phyloP scores from a whole-genome alignment of 2,113 vertebrate genomes.

The Varanus salvator region DNA sequence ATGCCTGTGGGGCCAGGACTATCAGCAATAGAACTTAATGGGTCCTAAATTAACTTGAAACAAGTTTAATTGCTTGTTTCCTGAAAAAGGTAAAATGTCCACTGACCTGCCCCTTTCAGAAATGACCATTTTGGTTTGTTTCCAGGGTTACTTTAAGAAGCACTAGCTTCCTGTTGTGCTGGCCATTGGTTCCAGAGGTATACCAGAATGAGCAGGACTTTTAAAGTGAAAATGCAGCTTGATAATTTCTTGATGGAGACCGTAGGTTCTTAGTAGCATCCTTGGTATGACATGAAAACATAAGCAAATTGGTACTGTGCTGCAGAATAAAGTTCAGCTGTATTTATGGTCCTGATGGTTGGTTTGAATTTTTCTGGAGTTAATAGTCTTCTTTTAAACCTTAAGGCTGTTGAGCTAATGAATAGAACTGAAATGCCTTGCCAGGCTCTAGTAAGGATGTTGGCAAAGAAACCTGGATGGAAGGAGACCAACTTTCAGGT shows the following conservation, averaged over 20 bases:
- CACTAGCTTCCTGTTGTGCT: too few species aligned
- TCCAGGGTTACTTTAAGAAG: too few species aligned
- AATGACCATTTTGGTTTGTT: too few species aligned
- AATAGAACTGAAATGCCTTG: constrained; percentile 91
- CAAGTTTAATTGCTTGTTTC: too few species aligned
- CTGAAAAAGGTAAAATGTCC: too few species aligned
- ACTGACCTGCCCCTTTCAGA: too few species aligned
- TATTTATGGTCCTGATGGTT: neutral
- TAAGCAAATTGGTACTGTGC: neutral
- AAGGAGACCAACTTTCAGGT: constrained; percentile 99
- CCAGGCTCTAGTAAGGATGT: constrained; percentile 94
- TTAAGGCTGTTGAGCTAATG: constrained; percentile 90
- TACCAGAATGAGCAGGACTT: neutral
- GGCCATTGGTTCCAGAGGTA: too few species aligned
- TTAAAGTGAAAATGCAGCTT: neutral
- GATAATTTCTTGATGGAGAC: neutral
- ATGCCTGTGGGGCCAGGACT: too few species aligned
- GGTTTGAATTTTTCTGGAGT: neutral
- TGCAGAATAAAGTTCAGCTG: neutral
- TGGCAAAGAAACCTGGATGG: constrained; percentile 98
- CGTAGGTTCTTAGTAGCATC: neutral
- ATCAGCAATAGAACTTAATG: too few species aligned
- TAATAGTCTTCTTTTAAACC: neutral
- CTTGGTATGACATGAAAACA: neutral
- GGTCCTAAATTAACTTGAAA: too few species aligned